These are phyloP conservation scores for Aphelenchoides besseyi DNA, from an alignment of 1,140 invertebrate species.

Conservation along the genomic window DNA sequence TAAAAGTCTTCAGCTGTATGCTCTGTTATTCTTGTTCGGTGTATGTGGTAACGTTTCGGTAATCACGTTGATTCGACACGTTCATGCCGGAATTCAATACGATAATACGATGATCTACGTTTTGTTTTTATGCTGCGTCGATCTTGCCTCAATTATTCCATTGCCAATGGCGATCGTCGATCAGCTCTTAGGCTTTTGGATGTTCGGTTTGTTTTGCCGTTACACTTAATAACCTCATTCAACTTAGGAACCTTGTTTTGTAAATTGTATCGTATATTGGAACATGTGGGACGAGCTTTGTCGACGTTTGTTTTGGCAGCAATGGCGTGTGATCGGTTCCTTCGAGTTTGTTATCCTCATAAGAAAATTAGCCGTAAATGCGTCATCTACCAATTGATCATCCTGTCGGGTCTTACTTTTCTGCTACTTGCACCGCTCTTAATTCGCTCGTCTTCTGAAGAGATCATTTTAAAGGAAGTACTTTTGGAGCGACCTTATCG, in stretches of 20 bases:
- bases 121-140: conserved; percentile 57
- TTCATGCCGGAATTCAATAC: conserved; percentile 47
- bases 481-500: conserved; percentile 51
- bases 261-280: conserved; percentile 51
- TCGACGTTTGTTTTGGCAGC: conserved; percentile 57
- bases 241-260: conserved; percentile 43
- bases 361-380: conserved; percentile 43
- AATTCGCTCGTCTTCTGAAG: conserved; percentile 44
- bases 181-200: conserved; percentile 61
- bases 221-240: conserved; percentile 20
- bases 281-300: conserved; percentile 51
- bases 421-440: conserved; percentile 50
- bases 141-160: conserved; percentile 54
- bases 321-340: conserved; percentile 53
- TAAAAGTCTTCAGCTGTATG: conserved; percentile 48
- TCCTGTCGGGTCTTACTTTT: conserved; percentile 44
- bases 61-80: conserved; percentile 55
- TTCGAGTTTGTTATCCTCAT: conserved; percentile 58
- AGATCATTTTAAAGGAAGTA: conserved; percentile 55
- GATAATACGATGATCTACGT: conserved; percentile 62
- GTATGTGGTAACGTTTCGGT: conserved; percentile 59
- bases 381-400: conserved; percentile 43
- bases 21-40: conserved; percentile 55
- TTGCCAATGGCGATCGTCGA: conserved; percentile 61
- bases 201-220: conserved; percentile 52